A percentile compares a stretch with the other conserved stretches of the same genome.
These are phyloP conservation scores for Pimephales promelas DNA, from an alignment of 2,113 vertebrate genomes.

Conservation along the genomic window DNA sequence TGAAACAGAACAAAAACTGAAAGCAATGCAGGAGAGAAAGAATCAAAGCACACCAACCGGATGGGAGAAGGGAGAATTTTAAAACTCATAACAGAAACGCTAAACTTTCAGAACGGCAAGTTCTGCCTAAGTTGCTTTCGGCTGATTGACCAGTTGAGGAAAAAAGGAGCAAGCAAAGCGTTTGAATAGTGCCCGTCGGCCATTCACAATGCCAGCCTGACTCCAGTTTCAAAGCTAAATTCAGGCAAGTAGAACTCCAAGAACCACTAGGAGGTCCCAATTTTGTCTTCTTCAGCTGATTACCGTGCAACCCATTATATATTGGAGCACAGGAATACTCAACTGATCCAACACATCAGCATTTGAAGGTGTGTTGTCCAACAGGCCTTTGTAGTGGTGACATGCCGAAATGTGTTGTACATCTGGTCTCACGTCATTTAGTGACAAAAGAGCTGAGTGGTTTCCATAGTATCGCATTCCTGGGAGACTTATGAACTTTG, in stretches of 20 bases:
- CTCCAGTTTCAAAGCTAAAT: constrained; percentile 62
- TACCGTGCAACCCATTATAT: background rate
- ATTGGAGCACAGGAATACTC: background rate
- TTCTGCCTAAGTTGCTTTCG: background rate
- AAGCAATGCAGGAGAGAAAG: constrained; percentile 72
- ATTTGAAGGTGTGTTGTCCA: constrained; percentile 43
- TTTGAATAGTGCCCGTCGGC: constrained; percentile 40
- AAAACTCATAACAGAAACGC: constrained; percentile 69
- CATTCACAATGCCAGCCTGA: constrained; percentile 52
- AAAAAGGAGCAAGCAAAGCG: background rate
- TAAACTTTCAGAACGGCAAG: constrained; percentile 12
- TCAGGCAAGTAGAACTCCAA: constrained; percentile 57
- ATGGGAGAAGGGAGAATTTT: constrained; percentile 52
- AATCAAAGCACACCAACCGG: constrained; percentile 82
- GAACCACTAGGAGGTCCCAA: constrained; percentile 38
- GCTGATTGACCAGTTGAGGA: background rate
- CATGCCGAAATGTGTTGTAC: constrained; percentile 51
- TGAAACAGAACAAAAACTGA: constrained; percentile 80
- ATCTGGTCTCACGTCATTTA: constrained; percentile 50
- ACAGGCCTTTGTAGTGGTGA: constrained; percentile 41
- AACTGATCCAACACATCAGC: constrained; percentile 24
- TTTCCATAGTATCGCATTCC: constrained; percentile 58
- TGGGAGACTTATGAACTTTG: constrained; percentile 53
- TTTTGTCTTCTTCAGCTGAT: background rate
- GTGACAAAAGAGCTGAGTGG: constrained; percentile 47